phyloP scores from a whole-genome alignment of 2,113 vertebrate genomes.

The Conger conger region DNA sequence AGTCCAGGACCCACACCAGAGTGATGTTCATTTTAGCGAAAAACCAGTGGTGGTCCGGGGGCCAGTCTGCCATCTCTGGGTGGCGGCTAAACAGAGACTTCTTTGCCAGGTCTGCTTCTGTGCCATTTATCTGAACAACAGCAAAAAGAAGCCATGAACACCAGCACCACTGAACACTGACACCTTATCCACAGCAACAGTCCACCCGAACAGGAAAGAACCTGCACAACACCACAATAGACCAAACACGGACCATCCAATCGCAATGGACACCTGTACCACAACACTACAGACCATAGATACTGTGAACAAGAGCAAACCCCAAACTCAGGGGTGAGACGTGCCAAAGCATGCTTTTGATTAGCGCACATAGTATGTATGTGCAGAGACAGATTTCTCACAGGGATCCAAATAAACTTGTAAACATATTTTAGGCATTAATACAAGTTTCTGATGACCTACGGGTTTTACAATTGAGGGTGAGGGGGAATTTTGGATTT shows the following conservation, averaged over 20 bases:
- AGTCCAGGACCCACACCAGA: conserved; percentile 92
- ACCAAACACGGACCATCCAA: not conserved
- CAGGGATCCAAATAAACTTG: too few species aligned
- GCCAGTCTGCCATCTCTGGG: conserved; percentile 90
- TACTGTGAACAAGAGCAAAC: not conserved
- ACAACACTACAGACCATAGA: not conserved
- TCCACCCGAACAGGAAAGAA: not conserved
- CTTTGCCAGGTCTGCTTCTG: conserved; percentile 76
- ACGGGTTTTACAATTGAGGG: too few species aligned
- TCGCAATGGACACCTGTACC: not conserved
- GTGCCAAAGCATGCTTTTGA: too few species aligned
- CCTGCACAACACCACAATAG: not conserved
- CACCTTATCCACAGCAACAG: not conserved
- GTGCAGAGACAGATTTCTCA: too few species aligned
- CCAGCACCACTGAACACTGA: not conserved
- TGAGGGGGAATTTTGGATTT: too few species aligned
- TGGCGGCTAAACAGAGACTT: conserved; percentile 82
- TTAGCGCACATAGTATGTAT: too few species aligned
- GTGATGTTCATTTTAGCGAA: conserved; percentile 91
- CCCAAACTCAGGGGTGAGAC: too few species aligned
- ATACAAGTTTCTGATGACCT: too few species aligned
- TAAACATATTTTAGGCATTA: too few species aligned
- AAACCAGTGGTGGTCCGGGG: conserved; percentile 88
- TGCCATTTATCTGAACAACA: conserved; percentile 73
- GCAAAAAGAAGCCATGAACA: not conserved